Conservation (phyloP, 2,113 vertebrate species). For the Antechinus stuartii region DNA sequence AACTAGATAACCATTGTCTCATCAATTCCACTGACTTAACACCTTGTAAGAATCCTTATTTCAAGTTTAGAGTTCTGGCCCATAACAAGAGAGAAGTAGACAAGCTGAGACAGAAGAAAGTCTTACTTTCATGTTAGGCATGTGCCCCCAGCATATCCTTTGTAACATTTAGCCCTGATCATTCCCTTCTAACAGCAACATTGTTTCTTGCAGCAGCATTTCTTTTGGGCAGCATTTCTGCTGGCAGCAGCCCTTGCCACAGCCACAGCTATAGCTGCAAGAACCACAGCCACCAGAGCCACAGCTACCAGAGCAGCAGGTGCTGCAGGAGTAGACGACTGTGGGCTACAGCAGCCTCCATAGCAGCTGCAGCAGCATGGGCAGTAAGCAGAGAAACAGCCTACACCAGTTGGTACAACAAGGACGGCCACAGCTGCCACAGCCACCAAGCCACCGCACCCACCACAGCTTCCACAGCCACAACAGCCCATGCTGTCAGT, state of each 20-base stretch:
- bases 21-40: too few species aligned
- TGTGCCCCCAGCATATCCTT: not conserved
- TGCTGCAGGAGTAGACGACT: not conserved
- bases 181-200: not conserved
- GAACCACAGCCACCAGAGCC: not conserved
- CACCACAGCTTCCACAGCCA: not conserved
- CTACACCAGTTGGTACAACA: not conserved
- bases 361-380: not conserved
- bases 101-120: not conserved
- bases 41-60: too few species aligned
- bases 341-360: not conserved
- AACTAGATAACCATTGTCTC: too few species aligned
- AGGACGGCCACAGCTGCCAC: rapidly evolving
- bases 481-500: not conserved
- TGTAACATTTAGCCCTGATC: not conserved
- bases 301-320: not conserved
- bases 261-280: not conserved
- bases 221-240: not conserved
- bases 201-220: not conserved
- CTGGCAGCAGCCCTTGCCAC: constrained; percentile 60
- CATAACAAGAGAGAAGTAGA: not conserved
- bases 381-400: not conserved
- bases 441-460: rapidly evolving
- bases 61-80: too few species aligned
- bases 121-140: not conserved